Conservation (phyloP, 2,797 vertebrate species). For the Epinephelus malabaricus region DNA sequence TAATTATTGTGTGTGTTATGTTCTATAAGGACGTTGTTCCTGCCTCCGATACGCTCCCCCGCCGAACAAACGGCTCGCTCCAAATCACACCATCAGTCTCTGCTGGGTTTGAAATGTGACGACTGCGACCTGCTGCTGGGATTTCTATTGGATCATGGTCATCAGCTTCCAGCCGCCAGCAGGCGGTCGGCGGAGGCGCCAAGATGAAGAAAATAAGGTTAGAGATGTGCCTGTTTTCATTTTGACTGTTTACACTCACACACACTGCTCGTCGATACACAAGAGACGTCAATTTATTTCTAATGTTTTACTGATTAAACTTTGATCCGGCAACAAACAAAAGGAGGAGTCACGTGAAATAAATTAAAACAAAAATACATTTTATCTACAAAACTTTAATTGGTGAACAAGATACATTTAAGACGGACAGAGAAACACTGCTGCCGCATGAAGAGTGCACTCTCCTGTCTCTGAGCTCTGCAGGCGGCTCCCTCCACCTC, state of each 20-base stretch:
- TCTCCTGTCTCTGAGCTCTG: too few species aligned
- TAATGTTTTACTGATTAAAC: neutral
- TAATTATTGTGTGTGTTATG: conserved; percentile 62
- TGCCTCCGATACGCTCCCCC: conserved; percentile 37
- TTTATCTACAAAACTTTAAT: neutral
- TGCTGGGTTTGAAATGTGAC: conserved; percentile 69
- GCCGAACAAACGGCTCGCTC: conserved; percentile 49
- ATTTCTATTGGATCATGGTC: conserved; percentile 73
- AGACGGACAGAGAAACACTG: too few species aligned
- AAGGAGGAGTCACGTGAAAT: neutral
- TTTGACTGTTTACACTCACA: neutral
- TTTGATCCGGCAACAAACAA: neutral
- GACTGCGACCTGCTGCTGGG: conserved; percentile 66
- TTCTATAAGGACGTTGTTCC: conserved; percentile 20
- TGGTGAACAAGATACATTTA: neutral
- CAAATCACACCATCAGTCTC: conserved; percentile 60
- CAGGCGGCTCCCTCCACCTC: too few species aligned
- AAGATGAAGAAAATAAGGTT: conserved; percentile 1
- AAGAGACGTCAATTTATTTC: neutral
- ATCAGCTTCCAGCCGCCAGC: conserved; percentile 43
- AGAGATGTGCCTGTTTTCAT: conserved; percentile 28
- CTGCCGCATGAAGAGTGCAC: too few species aligned
- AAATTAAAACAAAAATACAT: neutral
- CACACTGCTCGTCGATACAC: neutral
- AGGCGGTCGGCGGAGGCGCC: neutral